Percentiles rank a stretch among this genome's conserved stretches.
Conservation (phyloP, 2,888 invertebrate genomes). For the Zelleria hepariella region DNA sequence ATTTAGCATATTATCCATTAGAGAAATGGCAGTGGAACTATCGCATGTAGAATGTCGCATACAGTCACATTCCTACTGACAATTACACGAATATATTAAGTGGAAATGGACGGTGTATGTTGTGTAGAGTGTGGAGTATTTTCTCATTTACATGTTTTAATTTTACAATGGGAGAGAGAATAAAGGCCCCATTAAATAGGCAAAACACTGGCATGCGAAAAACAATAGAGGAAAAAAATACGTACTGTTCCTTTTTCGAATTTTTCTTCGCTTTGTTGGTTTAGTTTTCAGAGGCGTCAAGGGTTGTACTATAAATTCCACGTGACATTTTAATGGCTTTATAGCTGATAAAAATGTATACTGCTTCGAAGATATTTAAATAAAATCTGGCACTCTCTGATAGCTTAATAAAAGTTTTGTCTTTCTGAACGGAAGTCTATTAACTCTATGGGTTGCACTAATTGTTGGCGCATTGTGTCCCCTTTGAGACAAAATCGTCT, state of each 20-base stretch:
- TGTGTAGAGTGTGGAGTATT: neutral
- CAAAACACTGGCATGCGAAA: neutral
- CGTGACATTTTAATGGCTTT: too few species aligned
- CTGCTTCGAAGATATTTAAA: too few species aligned
- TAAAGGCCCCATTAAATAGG: neutral
- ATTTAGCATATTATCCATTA: conserved; percentile 8
- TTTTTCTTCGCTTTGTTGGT: too few species aligned
- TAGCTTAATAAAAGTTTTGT: too few species aligned
- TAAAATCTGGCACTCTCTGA: too few species aligned
- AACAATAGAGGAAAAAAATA: neutral
- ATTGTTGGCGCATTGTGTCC: neutral
- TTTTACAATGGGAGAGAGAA: neutral
- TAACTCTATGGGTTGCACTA: too few species aligned
- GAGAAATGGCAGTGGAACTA: neutral
- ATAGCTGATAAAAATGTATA: too few species aligned
- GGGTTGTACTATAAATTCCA: too few species aligned
- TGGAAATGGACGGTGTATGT: neutral
- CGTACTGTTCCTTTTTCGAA: too few species aligned
- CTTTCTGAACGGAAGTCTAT: too few species aligned
- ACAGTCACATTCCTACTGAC: conserved; percentile 5
- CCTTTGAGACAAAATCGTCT: neutral
- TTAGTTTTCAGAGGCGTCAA: too few species aligned
- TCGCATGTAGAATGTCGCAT: neutral
- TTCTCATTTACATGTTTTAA: conserved; percentile 4
- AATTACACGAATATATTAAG: conserved; percentile 9